Base-by-base conservation (phyloP, 2,113 vertebrate species). In the Oplegnathus fasciatus region DNA sequence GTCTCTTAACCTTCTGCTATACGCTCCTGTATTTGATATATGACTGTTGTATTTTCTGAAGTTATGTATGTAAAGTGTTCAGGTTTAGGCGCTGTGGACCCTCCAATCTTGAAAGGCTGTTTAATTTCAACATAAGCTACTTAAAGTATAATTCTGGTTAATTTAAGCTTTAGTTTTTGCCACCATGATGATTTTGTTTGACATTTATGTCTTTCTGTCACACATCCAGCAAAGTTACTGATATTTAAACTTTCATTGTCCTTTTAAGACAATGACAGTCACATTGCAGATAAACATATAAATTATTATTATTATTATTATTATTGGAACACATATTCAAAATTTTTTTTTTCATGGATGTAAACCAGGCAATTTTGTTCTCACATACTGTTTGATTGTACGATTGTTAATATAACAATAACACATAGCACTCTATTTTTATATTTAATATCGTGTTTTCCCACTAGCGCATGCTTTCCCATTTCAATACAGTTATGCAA, bases 1-100 rank as follows among this genome's bases (percentile, higher is more conserved):
- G 8, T 44, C 34, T 72, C 46, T 48, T 48, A 40, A 37, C 24
- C n/a, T n/a, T 67, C 73, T 78, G 74, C 62, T 54, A 4, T 44
- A 42, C 46, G 4, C 50, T 70, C 44, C 42, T 52, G 70, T 88
- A 44, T 82, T 34, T 60, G 14, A 82, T 46, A 42, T 50, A 15
- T 22, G 0, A 32, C 46, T 46, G 66, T 37, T 83, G 67, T 73
- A 52, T 69, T 73, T 83, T 60, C 52, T 2, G 11, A 79, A 40
- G 54, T 57, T 55, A 11, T 71, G 57, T 68, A 13, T 37, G 32
- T 60, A 52, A 69, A 24, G 5, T 78, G 40, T 78, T 50, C 5
- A 54, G 24, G 22, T 82, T 69, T 15, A 0, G 30, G 52, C 30
- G 28, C n/a, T 66, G 0, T 34, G 10, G 10, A 52, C 17, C 17